A percentile compares a stretch with the other conserved stretches of the same genome.
Evolutionary conservation across 2,888 invertebrate species (phyloP).

Genomic region (Lithophane leautieri): DNA sequence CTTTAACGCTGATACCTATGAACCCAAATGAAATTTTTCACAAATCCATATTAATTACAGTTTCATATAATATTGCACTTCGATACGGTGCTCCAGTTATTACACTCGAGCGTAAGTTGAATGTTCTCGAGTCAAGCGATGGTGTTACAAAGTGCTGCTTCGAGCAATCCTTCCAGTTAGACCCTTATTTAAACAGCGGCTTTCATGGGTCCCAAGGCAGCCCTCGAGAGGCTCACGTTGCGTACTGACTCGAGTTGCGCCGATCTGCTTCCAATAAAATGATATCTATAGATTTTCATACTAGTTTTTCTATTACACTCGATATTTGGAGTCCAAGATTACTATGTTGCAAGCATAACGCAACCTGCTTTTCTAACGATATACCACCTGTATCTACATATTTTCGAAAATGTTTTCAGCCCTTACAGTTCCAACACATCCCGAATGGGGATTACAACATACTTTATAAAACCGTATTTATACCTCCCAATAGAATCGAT

Average conservation of each 20-base stretch:
- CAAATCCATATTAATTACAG: constrained; percentile 8
- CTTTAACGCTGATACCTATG: constrained; percentile 17
- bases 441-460: constrained; percentile 50
- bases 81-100: constrained; percentile 47
- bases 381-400: constrained; percentile 19
- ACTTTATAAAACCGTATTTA: constrained; percentile 62
- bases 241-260: constrained; percentile 69
- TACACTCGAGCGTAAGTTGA: constrained; percentile 54
- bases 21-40: not conserved
- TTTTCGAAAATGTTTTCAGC: constrained; percentile 11
- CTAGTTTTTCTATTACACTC: constrained; percentile 63
- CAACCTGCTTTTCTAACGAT: constrained; percentile 12
- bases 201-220: constrained; percentile 72
- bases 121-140: constrained; percentile 61
- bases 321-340: constrained; percentile 38
- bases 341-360: constrained; percentile 10
- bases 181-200: constrained; percentile 71
- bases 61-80: constrained; percentile 43
- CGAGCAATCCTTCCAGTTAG: constrained; percentile 65
- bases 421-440: constrained; percentile 26
- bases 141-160: constrained; percentile 65
- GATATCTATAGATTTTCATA: constrained; percentile 67
- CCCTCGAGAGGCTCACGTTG: constrained; percentile 72
- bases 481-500: constrained; percentile 60
- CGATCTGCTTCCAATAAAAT: constrained; percentile 66